Evolutionary conservation across 2,113 vertebrate genomes (phyloP), one percentile per base, ranked within the genome.

Genomic region (Sterna hirundo): DNA sequence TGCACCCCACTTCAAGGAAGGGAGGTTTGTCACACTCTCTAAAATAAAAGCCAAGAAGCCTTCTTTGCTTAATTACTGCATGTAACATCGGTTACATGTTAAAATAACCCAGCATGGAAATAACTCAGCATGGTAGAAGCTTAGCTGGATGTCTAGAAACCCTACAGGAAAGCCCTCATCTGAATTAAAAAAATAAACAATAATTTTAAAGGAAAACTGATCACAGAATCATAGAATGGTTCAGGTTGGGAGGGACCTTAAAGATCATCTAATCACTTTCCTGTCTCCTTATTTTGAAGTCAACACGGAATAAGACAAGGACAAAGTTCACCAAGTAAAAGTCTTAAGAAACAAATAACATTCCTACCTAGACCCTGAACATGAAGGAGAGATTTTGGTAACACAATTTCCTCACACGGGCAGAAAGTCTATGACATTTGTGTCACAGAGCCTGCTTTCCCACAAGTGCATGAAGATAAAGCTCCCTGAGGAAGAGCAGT

Each of bases 381-480:
- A 57, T 25, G 10, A 66, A 19, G 17, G 32, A 42, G 6, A 0
- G 3, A 25, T 86, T 78, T 61, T 36, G 34, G 3, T 19, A 49
- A 20, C 18, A 36, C 16, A 30, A 12, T 4, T 57, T 40, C 19
- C n/a, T 87, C 32, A 17, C 12, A 4, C 1, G 58, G 15, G 21
- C 34, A 75, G 3, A 29, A 61, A 57, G 19, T 5, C 69, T 17
- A 2, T 26, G 46, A 20, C n/a, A 38, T 20, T 19, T 16, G 15
- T 57, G 38, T 42, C 68, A 49, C 13, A n/a, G 16, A 66, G 52
- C n/a, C 38, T 49, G 8, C 10, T 11, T 47, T 65, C 27, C 52
- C 32, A 20, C 2, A 26, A 26, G 55, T 2, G 1, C 1, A 1
- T 0, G 3, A 42, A 47, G 34, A 21, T 5, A 42, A 65, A 38